Evolutionary conservation across 2,797 vertebrate genomes (phyloP), one percentile per base, ranked within the genome.

Genomic region (Hemitrygon akajei): DNA sequence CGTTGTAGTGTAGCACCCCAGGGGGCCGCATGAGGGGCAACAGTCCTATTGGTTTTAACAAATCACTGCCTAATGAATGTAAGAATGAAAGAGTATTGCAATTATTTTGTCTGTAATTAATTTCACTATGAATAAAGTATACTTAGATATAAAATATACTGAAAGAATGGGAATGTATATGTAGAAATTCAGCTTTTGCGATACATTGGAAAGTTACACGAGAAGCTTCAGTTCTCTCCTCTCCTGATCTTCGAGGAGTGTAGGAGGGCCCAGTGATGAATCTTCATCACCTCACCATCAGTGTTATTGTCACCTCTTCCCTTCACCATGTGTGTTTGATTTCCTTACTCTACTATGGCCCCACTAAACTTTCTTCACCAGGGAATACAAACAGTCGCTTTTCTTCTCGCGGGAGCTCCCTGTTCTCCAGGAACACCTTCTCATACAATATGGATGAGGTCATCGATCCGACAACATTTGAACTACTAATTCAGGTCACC

Each of bases 361-460:
- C 71, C 25, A 75, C 87, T 71, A 56, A 7, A 25, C 4, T n/a
- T 56, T 9, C 11, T 60, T 1, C 22, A 93, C 75, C 94, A 97
- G 96, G 96, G 58, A 96, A 96, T 37, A 94, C 34, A 82, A 95
- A 95, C 91, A 94, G 71, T n/a, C 95, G 84, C 14, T 97, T 97
- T 94, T 93, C 58, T 56, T 87, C 96, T 94, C 94, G 0, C 0
- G 87, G 93, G 6, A 71, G 40, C 22, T 3, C 0, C 0, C 93
- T 96, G 93, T 81, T 95, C 56, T 94, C 95, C n/a, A 56, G 47
- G 30, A 94, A 93, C 1, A 22, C 77, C 37, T 94, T 94, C 77
- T 93, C 82, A 1, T 93, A 86, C 81, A 93, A 94, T 11, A 16
- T 20, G 0, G 80, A 94, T 7, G 95, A 95, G 60, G 84, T 94